phyloP scores from a whole-genome alignment of 2,888 invertebrate genomes.

The Athalia cordata region DNA sequence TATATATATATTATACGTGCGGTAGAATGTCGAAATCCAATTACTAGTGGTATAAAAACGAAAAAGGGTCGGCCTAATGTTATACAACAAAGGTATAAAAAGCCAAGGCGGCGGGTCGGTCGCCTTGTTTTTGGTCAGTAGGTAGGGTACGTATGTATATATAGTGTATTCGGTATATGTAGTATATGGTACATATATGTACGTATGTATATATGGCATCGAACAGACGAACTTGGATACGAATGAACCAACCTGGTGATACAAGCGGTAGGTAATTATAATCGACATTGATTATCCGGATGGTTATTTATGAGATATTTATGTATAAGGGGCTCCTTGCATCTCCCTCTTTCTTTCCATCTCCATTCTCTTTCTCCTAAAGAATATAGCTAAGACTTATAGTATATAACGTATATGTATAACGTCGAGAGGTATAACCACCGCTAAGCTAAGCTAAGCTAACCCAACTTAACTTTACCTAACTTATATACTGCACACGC shows the following conservation, averaged over 20 bases:
- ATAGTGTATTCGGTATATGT: no score
- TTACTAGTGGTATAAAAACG: constrained; percentile 46
- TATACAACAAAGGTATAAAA: constrained; percentile 45
- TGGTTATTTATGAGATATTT: constrained; percentile 68
- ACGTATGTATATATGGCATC: constrained; percentile 31
- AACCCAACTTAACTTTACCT: background rate
- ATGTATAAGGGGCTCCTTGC: constrained; percentile 60
- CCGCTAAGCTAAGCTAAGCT: no score
- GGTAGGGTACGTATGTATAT: constrained; percentile 20
- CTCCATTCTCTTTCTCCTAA: constrained; percentile 21
- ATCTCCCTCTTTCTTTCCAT: constrained; percentile 27
- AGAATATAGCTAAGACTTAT: background rate
- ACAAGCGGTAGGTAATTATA: constrained; percentile 58
- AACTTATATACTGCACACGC: constrained; percentile 32
- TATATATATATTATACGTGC: constrained; percentile 4
- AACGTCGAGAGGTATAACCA: no score
- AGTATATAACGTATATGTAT: constrained; percentile 36
- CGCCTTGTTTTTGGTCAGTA: constrained; percentile 42
- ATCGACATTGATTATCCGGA: constrained; percentile 60
- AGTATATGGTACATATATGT: constrained; percentile 15
- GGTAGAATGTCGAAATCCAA: constrained; percentile 44
- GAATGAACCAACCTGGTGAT: constrained; percentile 44
- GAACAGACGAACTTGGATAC: constrained; percentile 35
- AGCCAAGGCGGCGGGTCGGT: constrained; percentile 39
- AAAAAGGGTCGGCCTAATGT: constrained; percentile 45